phyloP scores from a whole-genome alignment of 2,113 vertebrate species.

The Chrysochloris asiatica region DNA sequence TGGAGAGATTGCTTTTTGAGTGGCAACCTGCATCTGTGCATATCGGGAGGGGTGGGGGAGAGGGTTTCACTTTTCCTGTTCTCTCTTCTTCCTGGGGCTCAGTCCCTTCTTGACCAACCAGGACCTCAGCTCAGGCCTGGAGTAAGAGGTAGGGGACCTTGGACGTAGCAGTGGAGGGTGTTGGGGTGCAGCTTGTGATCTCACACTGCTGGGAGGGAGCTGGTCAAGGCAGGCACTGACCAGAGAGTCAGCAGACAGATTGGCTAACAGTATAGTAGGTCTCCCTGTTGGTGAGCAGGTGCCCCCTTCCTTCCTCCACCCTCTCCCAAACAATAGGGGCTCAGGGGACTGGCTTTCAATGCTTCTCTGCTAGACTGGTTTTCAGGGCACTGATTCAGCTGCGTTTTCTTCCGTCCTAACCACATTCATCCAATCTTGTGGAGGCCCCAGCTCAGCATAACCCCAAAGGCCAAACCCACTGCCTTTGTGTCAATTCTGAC shows the following conservation, averaged over 20 bases:
- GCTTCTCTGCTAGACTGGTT: not conserved
- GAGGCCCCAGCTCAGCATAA: not conserved
- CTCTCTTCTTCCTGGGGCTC: constrained; percentile 66
- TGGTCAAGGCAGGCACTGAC: not conserved
- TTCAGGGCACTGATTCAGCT: not conserved
- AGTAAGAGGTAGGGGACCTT: not conserved
- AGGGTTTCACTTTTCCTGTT: constrained; percentile 75
- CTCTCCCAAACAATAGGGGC: not conserved
- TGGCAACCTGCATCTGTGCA: constrained; percentile 84
- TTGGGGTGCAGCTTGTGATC: not conserved
- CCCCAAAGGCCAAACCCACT: too few relatives aligned
- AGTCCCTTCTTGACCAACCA: constrained; percentile 37
- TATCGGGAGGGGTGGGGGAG: constrained; percentile 77
- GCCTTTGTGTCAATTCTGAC: too few relatives aligned
- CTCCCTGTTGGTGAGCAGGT: not conserved
- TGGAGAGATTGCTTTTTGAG: constrained; percentile 88
- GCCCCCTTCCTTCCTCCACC: not conserved
- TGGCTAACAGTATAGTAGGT: not conserved
- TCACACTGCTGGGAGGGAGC: not conserved
- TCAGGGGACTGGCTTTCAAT: not conserved
- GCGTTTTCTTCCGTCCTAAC: not conserved
- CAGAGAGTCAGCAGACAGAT: not conserved
- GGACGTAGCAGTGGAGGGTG: not conserved
- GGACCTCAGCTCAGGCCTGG: constrained; percentile 19
- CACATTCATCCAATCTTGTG: not conserved